These are phyloP conservation scores for Donacobius atricapilla DNA, from an alignment of 2,113 vertebrate species.

Conservation along the genomic window DNA sequence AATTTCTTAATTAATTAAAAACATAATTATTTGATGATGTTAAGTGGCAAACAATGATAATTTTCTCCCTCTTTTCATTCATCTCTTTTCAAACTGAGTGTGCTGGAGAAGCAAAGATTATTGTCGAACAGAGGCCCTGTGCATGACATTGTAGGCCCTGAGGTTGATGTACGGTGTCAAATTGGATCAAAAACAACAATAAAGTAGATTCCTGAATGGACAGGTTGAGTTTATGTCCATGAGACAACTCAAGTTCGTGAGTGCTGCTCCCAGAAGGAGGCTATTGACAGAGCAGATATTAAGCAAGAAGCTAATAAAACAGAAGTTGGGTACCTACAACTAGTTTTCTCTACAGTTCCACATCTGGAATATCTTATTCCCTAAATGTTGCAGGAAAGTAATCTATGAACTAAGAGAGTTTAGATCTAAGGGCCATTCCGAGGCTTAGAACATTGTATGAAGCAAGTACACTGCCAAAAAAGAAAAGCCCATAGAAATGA, in stretches of 20 bases:
- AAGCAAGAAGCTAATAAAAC: not conserved
- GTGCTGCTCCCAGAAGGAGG: not conserved
- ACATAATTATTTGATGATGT: rapidly evolving
- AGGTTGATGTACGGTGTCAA: not conserved
- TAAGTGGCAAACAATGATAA: not conserved
- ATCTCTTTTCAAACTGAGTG: not conserved
- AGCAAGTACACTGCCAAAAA: not conserved
- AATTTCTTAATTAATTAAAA: not conserved
- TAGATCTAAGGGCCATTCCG: not conserved
- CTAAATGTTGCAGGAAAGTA: not conserved
- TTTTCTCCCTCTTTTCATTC: not conserved
- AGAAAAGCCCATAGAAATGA: not conserved
- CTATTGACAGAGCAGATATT: not conserved
- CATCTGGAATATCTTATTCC: not conserved
- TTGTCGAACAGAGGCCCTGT: not conserved
- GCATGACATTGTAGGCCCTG: no score
- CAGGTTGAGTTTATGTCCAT: not conserved
- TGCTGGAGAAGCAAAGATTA: not conserved
- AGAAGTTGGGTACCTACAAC: not conserved
- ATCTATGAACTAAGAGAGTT: not conserved
- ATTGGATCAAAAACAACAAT: not conserved
- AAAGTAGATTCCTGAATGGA: not conserved
- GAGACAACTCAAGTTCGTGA: not conserved
- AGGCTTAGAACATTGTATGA: not conserved
- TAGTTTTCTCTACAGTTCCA: not conserved